phyloP scores from a whole-genome alignment of 2,797 vertebrate species.

The Basileuterus tristriatus region DNA sequence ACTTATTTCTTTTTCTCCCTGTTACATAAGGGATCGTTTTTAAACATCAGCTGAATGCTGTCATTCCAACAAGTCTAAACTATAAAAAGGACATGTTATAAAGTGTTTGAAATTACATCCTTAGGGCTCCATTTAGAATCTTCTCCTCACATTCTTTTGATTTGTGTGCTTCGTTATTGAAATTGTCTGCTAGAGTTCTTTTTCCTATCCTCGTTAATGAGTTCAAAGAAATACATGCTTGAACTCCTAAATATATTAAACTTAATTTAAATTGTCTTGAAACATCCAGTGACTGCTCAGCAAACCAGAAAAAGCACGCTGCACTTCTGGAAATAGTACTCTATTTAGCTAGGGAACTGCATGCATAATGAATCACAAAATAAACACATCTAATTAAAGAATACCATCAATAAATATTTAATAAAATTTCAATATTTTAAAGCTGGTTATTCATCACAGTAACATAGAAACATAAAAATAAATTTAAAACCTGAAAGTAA shows the following conservation, averaged over 20 bases:
- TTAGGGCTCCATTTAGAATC: slow-evolving; percentile 32
- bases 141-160: slow-evolving; percentile 61
- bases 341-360: slow-evolving; percentile 5
- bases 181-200: slow-evolving; percentile 1
- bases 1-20: background rate
- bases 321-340: slow-evolving; percentile 30
- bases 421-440: background rate
- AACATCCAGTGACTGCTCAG: slow-evolving; percentile 45
- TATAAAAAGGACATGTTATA: slow-evolving; percentile 47
- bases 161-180: slow-evolving; percentile 47
- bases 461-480: background rate
- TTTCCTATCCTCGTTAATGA: slow-evolving; percentile 25
- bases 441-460: background rate
- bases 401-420: background rate
- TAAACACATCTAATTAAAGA: background rate
- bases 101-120: slow-evolving; percentile 65
- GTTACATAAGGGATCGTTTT: background rate
- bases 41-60: background rate
- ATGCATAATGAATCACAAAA: slow-evolving; percentile 10
- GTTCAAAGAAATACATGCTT: slow-evolving; percentile 72
- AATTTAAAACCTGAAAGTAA: background rate
- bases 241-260: slow-evolving; percentile 68
- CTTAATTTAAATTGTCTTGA: slow-evolving; percentile 64
- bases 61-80: slow-evolving; percentile 34
- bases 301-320: slow-evolving; percentile 52